Evolutionary conservation across 92 coral and sea anemone species (phyloP), one percentile per base, ranked within the genome.

Genomic region (Parazoanthus swiftii): DNA sequence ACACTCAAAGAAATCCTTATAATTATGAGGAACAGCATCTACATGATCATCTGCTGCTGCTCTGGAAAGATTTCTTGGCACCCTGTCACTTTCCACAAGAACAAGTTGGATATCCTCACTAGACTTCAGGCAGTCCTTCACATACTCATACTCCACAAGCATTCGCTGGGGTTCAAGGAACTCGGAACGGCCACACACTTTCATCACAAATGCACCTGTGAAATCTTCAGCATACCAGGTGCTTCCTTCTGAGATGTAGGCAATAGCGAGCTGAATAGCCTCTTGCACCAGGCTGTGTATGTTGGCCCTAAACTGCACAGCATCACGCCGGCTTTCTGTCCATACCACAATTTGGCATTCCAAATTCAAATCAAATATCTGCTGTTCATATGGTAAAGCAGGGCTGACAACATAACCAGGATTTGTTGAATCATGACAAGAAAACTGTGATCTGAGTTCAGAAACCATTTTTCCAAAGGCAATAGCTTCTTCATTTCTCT

Each of bases 111-210:
- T 89, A 26, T 91, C 95, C 36, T 79, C 90, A 48, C 91, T 89
- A 75, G 94, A 92, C 85, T 95, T 97, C 8, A 94, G 85, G 80
- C 99, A 95, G 79, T 92, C 92, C 78, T 92, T 98, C 3, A 97
- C 98, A 88, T 91, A 95, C 72, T 93, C 99, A 88, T 97, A 97
- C 82, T 97, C 98, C 58, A 96, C 90, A 38, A 97, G 93, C 86
- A 96, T 88, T 85, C 82, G 90, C 42, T 90, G 91, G 25, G 95
- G 90, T 74, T 93, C 89, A 25, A 97, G 94, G 79, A 92, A 97
- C 90, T 97, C 99, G 10, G 98, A 92, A 59, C 84, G 93, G 20
- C 99, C 99, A 94, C 99, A 97, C 9, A 97, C 95, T 83, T 97
- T 95, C 68, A 97, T 85, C 18, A 96, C 92, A 85, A 85, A 94